Conservation (phyloP, 2,888 invertebrate genomes). For the Cephus sareptanus region DNA sequence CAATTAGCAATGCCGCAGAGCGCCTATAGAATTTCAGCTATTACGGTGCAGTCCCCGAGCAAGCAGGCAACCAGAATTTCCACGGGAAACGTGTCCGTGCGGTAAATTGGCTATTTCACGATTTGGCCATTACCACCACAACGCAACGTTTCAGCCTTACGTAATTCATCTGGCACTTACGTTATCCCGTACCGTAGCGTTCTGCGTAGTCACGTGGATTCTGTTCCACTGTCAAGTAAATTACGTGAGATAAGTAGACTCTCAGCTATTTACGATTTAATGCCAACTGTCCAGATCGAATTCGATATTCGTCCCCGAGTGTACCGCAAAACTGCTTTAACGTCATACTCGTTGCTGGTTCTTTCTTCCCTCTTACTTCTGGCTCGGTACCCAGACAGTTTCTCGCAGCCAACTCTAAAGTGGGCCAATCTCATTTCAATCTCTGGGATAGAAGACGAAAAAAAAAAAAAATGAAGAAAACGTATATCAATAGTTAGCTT, state of each 20-base stretch:
- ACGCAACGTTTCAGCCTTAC: neutral
- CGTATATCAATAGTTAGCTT: slow-evolving; percentile 10
- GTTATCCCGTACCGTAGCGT: neutral
- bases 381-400: neutral
- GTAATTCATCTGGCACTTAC: neutral
- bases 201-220: neutral
- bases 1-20: slow-evolving; percentile 11
- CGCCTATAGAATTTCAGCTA: slow-evolving; percentile 1
- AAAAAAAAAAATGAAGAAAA: slow-evolving; percentile 2
- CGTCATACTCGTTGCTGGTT: neutral
- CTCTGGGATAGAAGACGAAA: neutral
- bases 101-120: slow-evolving; percentile 7
- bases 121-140: neutral
- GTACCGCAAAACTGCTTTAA: neutral
- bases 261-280: neutral
- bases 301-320: neutral
- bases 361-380: neutral
- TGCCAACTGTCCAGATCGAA: neutral
- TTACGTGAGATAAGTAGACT: neutral
- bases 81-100: neutral
- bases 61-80: neutral
- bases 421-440: slow-evolving; percentile 16
- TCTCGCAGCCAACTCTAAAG: slow-evolving; percentile 4
- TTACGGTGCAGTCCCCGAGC: neutral
- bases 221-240: neutral